These are phyloP conservation scores for Gymnodraco acuticeps DNA, from an alignment of 2,797 vertebrate species.

Conservation along the genomic window DNA sequence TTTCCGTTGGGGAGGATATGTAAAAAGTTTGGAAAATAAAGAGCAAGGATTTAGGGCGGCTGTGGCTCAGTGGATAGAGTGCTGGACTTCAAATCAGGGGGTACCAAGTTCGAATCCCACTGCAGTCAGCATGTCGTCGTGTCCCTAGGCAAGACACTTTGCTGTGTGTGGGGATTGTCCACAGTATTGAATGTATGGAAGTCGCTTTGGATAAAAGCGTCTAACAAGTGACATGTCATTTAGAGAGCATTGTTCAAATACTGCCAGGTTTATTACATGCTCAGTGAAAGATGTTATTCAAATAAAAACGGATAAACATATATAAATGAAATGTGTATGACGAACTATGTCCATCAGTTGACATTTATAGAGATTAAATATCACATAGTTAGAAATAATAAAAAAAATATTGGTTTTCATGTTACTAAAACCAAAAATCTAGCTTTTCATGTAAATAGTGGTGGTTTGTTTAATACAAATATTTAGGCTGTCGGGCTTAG, in stretches of 20 bases:
- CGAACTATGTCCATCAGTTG: slow-evolving; percentile 14
- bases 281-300: slow-evolving; percentile 8
- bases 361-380: neutral
- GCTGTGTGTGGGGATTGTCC: no score
- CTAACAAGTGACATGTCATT: neutral
- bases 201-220: no score
- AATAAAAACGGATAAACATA: neutral
- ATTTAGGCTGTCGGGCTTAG: slow-evolving; percentile 8
- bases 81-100: no score
- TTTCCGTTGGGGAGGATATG: neutral
- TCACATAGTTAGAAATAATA: slow-evolving; percentile 6
- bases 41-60: neutral
- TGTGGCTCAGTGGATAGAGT: no score
- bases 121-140: no score
- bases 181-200: no score
- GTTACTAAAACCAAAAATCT: no score
- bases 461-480: slow-evolving; percentile 21
- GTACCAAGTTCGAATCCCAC: no score
- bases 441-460: slow-evolving; percentile 17
- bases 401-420: no score
- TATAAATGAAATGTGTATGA: neutral
- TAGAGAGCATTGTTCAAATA: slow-evolving; percentile 16
- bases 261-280: slow-evolving; percentile 10
- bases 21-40: neutral
- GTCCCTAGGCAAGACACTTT: no score